phyloP scores from a whole-genome alignment of 2,797 vertebrate genomes.

The Sardinella longiceps region DNA sequence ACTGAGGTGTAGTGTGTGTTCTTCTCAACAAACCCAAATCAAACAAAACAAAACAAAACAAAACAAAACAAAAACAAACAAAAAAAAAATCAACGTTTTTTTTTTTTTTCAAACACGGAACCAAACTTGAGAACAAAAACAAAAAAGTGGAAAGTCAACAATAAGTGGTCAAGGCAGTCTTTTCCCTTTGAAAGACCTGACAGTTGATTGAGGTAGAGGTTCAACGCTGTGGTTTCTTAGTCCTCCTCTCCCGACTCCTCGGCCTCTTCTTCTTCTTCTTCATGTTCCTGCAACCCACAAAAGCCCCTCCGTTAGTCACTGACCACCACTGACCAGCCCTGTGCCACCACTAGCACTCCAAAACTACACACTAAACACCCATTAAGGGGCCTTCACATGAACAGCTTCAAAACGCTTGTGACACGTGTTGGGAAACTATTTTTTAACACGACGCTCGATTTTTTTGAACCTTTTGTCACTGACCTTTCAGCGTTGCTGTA shows the following conservation, averaged over 20 bases:
- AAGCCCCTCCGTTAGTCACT: constrained; percentile 30
- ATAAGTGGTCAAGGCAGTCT: constrained; percentile 94
- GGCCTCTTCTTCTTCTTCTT: constrained; percentile 87
- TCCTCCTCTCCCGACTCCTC: constrained; percentile 89
- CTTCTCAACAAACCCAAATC: constrained; percentile 61
- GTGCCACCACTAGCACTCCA: background rate
- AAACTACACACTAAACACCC: no score
- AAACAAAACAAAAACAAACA: constrained; percentile 55
- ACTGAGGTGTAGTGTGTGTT: constrained; percentile 73
- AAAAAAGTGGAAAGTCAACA: constrained; percentile 83
- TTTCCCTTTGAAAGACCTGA: constrained; percentile 92
- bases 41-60: constrained; percentile 64
- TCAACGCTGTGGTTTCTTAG: constrained; percentile 77
- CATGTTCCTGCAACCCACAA: constrained; percentile 81
- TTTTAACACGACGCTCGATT: no score
- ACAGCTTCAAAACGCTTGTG: no score
- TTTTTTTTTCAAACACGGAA: background rate
- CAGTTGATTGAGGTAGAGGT: constrained; percentile 96
- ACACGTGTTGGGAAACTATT: no score
- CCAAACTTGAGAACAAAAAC: constrained; percentile 31
- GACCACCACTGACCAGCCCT: background rate
- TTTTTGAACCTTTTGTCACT: no score
- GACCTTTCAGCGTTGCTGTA: no score
- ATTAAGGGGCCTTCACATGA: no score
- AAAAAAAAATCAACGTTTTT: constrained; percentile 39